Evolutionary conservation across 2,797 vertebrate species (phyloP).

Genomic region (Austrolebias charrua): DNA sequence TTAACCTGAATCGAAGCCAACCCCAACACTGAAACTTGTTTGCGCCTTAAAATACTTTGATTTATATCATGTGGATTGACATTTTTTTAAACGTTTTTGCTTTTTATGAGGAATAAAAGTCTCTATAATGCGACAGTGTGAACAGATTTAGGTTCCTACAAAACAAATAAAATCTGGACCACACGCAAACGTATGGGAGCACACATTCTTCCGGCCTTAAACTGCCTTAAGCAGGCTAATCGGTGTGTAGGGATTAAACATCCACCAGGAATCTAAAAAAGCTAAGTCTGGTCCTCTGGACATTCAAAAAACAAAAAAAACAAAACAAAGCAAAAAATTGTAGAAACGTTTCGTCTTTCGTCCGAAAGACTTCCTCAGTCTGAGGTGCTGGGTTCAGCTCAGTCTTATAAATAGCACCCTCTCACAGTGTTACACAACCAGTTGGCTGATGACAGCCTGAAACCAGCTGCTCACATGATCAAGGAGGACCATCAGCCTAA

Average conservation of each 20-base stretch:
- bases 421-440: too few relatives aligned
- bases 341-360: too few relatives aligned
- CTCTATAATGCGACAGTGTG: not conserved
- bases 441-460: too few relatives aligned
- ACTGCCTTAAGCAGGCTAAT: too few relatives aligned
- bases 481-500: too few relatives aligned
- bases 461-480: too few relatives aligned
- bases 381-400: too few relatives aligned
- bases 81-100: not conserved
- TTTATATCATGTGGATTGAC: not conserved
- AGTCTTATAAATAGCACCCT: too few relatives aligned
- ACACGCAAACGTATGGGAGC: conserved; percentile 3
- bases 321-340: too few relatives aligned
- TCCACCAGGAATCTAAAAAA: conserved; percentile 8
- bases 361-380: too few relatives aligned
- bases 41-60: not conserved
- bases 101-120: not conserved
- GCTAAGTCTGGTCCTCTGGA: too few relatives aligned
- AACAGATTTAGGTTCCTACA: not conserved
- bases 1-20: not conserved
- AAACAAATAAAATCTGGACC: not conserved
- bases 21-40: not conserved
- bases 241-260: conserved; percentile 20
- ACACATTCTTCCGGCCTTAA: conserved; percentile 20
- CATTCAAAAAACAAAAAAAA: too few relatives aligned